phyloP scores from a whole-genome alignment of 2,797 vertebrate species.

The Gadopsis bispinosus region DNA sequence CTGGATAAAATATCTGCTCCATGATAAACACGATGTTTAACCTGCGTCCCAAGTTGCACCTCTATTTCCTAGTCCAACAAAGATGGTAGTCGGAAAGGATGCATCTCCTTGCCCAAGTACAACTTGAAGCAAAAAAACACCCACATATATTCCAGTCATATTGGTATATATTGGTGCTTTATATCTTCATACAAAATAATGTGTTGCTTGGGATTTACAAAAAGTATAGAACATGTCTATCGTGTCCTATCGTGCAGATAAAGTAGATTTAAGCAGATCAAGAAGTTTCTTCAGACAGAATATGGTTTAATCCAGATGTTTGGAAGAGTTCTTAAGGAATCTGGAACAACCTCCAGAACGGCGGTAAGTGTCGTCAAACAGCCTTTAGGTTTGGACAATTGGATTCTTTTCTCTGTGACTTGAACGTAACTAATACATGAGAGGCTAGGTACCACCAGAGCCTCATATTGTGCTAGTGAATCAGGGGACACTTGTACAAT shows the following conservation, averaged over 20 bases:
- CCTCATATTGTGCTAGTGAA: background rate
- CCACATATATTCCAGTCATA: background rate
- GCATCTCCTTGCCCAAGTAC: background rate
- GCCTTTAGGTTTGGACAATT: background rate
- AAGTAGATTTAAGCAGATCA: too few species aligned
- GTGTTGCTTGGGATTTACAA: background rate
- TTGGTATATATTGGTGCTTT: background rate
- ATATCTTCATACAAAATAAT: background rate
- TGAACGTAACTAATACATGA: background rate
- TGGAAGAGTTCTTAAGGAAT: background rate
- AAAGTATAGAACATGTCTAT: background rate
- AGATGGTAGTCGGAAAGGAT: background rate
- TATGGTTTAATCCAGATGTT: background rate
- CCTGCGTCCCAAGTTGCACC: background rate
- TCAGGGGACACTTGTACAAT: background rate
- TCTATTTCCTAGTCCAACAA: conserved; percentile 1
- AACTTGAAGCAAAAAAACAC: background rate
- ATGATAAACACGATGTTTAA: background rate
- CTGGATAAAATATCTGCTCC: conserved; percentile 1
- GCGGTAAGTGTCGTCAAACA: background rate
- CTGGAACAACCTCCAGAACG: background rate
- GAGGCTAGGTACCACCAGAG: background rate
- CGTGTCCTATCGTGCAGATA: background rate
- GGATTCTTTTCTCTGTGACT: background rate
- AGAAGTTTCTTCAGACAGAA: too few species aligned